phyloP scores from a whole-genome alignment of 2,797 vertebrate genomes.

The Eleutherodactylus coqui region DNA sequence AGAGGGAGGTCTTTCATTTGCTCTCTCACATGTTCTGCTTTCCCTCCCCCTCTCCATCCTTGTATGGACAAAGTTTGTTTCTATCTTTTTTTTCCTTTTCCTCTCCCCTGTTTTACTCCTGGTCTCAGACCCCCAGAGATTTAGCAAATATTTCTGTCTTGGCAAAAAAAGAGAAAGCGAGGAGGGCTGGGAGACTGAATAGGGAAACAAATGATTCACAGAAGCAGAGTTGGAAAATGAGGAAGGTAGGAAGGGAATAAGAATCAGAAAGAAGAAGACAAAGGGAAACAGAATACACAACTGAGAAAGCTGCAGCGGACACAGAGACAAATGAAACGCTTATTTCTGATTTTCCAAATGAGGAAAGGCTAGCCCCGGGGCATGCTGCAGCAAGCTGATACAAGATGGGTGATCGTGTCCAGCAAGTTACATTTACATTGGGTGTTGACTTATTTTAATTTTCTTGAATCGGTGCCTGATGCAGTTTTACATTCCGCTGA shows the following conservation, averaged over 20 bases:
- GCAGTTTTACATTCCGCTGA: too few relatives aligned
- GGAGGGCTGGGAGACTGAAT: conserved; percentile 9
- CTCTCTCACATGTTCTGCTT: conserved; percentile 51
- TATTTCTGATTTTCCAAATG: not conserved
- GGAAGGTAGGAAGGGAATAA: not conserved
- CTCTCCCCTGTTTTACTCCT: conserved; percentile 57
- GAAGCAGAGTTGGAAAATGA: not conserved
- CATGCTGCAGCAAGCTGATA: not conserved
- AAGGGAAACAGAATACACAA: not conserved
- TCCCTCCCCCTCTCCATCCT: conserved; percentile 59
- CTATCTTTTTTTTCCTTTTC: conserved; percentile 51
- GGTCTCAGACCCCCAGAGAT: conserved; percentile 57
- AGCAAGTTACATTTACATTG: not conserved
- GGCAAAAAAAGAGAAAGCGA: conserved; percentile 39
- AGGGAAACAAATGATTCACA: not conserved
- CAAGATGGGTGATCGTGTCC: not conserved
- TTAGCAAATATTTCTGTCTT: conserved; percentile 59
- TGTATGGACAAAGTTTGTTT: conserved; percentile 64
- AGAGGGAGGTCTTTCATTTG: conserved; percentile 51
- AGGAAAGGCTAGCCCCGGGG: not conserved
- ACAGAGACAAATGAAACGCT: not conserved
- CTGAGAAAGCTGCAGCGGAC: not conserved
- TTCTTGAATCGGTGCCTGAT: not conserved
- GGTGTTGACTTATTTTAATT: not conserved
- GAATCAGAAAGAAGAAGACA: not conserved